A percentile compares a stretch with the other conserved stretches of the same genome.
Conservation (phyloP, 1,140 invertebrate species). For the Drosophila asahinai region DNA sequence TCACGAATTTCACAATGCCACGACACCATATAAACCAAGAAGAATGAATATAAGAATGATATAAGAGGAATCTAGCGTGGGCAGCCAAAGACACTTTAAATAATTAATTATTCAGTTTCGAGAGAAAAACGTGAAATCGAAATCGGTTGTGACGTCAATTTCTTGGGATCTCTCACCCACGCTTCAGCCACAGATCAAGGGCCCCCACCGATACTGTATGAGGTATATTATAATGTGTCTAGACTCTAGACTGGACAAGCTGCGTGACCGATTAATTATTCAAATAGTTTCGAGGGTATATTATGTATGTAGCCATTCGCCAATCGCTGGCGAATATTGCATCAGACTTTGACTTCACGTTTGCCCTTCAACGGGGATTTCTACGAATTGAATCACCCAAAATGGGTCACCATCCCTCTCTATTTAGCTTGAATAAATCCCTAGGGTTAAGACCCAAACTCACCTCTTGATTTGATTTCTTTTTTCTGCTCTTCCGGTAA, state of each 20-base stretch:
- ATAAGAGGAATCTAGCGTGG: slow-evolving; percentile 41
- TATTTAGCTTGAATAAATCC: background rate
- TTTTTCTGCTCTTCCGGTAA: slow-evolving; percentile 80
- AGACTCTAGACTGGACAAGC: slow-evolving; percentile 54
- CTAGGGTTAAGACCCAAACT: slow-evolving; percentile 27
- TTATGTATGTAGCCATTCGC: slow-evolving; percentile 38
- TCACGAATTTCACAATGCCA: slow-evolving; percentile 71
- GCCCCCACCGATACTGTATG: slow-evolving; percentile 1
- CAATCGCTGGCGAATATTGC: slow-evolving; percentile 64
- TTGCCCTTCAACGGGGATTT: slow-evolving; percentile 64
- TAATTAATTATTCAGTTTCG: background rate
- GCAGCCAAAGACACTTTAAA: slow-evolving; percentile 12
- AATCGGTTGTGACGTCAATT: slow-evolving; percentile 68
- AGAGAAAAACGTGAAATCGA: slow-evolving; percentile 23
- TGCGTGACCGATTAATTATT: slow-evolving; percentile 67
- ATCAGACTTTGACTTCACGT: slow-evolving; percentile 58
- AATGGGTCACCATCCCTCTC: slow-evolving; percentile 9
- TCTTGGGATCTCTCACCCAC: slow-evolving; percentile 41
- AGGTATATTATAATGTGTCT: slow-evolving; percentile 21
- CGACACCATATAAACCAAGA: slow-evolving; percentile 35
- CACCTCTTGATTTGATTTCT: slow-evolving; percentile 81
- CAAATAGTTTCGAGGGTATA: slow-evolving; percentile 57
- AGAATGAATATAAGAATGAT: slow-evolving; percentile 57
- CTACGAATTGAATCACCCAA: background rate
- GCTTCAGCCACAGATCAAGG: slow-evolving; percentile 33